phyloP scores from a whole-genome alignment of 92 coral and sea anemone genomes.

The Montipora capitata region DNA sequence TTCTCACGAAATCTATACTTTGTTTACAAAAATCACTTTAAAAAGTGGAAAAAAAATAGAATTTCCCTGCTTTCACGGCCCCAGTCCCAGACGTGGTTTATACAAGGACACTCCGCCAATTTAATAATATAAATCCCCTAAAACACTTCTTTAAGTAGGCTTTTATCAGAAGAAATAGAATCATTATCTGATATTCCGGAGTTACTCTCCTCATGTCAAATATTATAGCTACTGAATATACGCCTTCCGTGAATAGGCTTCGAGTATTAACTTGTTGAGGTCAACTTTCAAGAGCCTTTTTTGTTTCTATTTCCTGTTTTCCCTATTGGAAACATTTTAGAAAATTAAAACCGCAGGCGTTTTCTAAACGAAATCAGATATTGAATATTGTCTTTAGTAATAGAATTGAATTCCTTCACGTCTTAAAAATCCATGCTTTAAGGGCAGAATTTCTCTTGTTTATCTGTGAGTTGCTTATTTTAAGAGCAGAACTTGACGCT shows the following conservation, averaged over 20 bases:
- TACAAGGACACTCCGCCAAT: too few species aligned
- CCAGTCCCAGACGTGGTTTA: too few species aligned
- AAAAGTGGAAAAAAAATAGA: neutral
- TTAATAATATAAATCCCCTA: neutral
- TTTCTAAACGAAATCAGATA: constrained; percentile 33
- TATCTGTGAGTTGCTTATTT: constrained; percentile 1
- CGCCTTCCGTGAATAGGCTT: neutral
- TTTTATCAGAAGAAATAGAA: neutral
- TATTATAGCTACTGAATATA: neutral
- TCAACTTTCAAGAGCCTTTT: neutral
- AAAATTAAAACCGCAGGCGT: constrained; percentile 18
- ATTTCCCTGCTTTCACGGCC: neutral
- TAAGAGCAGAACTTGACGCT: neutral
- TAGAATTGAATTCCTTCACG: constrained; percentile 34
- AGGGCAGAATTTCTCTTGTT: neutral
- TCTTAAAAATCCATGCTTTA: neutral
- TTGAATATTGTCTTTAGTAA: neutral
- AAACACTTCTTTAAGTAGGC: neutral
- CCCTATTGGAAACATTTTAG: constrained; percentile 8
- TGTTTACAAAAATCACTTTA: neutral
- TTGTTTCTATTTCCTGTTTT: constrained; percentile 26
- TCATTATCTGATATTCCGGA: neutral
- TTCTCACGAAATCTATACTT: neutral
- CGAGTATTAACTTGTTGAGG: neutral
- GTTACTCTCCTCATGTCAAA: neutral